These are phyloP conservation scores for Eriosoma lanigerum DNA, from an alignment of 1,140 invertebrate genomes.

Conservation along the genomic window DNA sequence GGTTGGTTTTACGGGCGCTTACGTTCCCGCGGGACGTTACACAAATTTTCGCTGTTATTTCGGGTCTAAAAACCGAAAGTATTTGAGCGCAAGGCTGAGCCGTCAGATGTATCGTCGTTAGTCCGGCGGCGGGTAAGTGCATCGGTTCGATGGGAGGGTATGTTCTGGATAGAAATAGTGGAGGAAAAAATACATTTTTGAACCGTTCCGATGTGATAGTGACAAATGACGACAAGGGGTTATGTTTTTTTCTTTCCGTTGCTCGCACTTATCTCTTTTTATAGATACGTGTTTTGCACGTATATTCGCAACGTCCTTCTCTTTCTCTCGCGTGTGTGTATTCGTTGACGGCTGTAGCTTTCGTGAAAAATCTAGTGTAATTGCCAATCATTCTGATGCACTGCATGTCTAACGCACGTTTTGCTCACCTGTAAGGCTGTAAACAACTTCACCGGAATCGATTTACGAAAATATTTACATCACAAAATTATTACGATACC, in stretches of 20 bases:
- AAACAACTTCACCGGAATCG: neutral
- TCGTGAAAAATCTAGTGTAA: constrained; percentile 28
- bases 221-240: constrained; percentile 38
- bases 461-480: neutral
- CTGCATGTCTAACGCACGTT: neutral
- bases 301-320: neutral
- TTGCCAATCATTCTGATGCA: constrained; percentile 16
- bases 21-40: constrained; percentile 28
- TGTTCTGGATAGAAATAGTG: neutral
- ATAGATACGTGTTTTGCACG: neutral
- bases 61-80: neutral
- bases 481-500: too few relatives aligned
- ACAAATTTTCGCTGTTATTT: constrained; percentile 4
- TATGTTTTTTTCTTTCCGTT: neutral
- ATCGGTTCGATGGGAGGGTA: neutral
- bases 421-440: constrained; percentile 1
- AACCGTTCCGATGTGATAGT: constrained; percentile 32
- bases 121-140: neutral
- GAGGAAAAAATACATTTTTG: constrained; percentile 41
- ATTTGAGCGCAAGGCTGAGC: neutral
- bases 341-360: neutral
- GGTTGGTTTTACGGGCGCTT: constrained; percentile 37
- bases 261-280: neutral
- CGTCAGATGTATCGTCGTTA: too few relatives aligned
- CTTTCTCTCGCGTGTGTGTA: neutral